Percentiles rank a stretch among this genome's conserved stretches.
These are phyloP conservation scores for Gymnoscopelus microlampas DNA, from an alignment of 2,797 vertebrate species.

Conservation along the genomic window DNA sequence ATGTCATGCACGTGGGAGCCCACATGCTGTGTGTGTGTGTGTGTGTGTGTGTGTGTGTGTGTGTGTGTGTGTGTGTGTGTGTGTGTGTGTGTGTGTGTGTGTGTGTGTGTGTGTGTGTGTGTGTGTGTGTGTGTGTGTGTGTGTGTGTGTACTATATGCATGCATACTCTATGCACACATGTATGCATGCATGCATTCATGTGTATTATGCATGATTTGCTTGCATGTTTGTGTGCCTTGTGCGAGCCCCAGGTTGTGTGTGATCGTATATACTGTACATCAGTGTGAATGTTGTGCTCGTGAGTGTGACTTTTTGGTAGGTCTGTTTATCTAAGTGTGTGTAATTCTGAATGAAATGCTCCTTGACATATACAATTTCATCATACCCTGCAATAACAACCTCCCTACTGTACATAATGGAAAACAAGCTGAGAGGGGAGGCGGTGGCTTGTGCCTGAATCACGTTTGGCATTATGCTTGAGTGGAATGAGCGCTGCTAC, in stretches of 20 bases:
- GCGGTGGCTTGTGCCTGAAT: slow-evolving; percentile 20
- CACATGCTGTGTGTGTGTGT: slow-evolving; percentile 19
- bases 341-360: slow-evolving; percentile 53
- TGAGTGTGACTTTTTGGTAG: too few relatives aligned
- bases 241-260: neutral
- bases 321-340: neutral
- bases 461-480: slow-evolving; percentile 39
- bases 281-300: too few relatives aligned
- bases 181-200: slow-evolving; percentile 3
- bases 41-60: slow-evolving; percentile 4
- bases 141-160: neutral
- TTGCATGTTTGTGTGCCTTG: neutral
- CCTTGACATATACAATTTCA: slow-evolving; percentile 60
- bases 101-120: slow-evolving; percentile 8
- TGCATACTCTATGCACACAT: slow-evolving; percentile 8
- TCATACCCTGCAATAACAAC: slow-evolving; percentile 62
- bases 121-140: slow-evolving; percentile 8
- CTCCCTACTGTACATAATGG: slow-evolving; percentile 47
- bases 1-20: slow-evolving; percentile 59
- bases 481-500: slow-evolving; percentile 46
- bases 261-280: too few relatives aligned
- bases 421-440: neutral
- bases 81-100: slow-evolving; percentile 8
- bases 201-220: neutral
- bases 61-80: slow-evolving; percentile 2